Base-by-base conservation (phyloP, 92 coral and sea anemone species). In the Anthopleura xanthogrammica region DNA sequence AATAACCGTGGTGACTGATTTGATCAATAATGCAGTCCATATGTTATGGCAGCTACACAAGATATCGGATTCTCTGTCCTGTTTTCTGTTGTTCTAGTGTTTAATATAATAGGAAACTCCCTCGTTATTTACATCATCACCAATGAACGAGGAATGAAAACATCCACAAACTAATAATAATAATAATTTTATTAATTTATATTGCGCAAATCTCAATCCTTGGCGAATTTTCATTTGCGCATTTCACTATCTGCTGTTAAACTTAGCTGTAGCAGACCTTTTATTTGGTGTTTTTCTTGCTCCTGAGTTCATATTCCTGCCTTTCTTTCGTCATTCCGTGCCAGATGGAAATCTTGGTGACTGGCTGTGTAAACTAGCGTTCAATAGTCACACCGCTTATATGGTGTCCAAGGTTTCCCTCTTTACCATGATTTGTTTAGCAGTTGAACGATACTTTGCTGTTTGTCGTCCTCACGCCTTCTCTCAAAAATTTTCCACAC, bases 391-490 rank as follows among this genome's bases (percentile, higher is more conserved):
- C 36, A 29, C 36, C 36, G 36, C 36, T 29, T 29, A 29, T 29
- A 29, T 29, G 36, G 1, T 29, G 36, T 29, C 36, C 36, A 29
- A 29, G 36, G 36, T 29, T 29, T 29, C 36, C 36, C 36, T 29
- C 52, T 16, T 41, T 79, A 29, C 36, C 36, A 60, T 60, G 73
- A 3, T 7, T 29, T 29, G 36, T 29, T 29, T 29, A 29, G 0
- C 36, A 29, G 36, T 62, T 6, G 83, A 79, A 46, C 52, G 83
- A 1, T 79, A 79, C 43, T 60, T 79, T 41, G 83, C 83, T 54
- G 57, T 79, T 2, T 79, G 83, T 62, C 73, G 57, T 10, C 83
- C 83, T 79, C 75, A 79, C 57, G 36, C 3, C 43, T 79, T 79
- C 17, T 40, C 41, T 8, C 39, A 42, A 79, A 36, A 74, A 52